phyloP scores from a whole-genome alignment of 1,140 invertebrate genomes.

The Alviniconcha marisindica region DNA sequence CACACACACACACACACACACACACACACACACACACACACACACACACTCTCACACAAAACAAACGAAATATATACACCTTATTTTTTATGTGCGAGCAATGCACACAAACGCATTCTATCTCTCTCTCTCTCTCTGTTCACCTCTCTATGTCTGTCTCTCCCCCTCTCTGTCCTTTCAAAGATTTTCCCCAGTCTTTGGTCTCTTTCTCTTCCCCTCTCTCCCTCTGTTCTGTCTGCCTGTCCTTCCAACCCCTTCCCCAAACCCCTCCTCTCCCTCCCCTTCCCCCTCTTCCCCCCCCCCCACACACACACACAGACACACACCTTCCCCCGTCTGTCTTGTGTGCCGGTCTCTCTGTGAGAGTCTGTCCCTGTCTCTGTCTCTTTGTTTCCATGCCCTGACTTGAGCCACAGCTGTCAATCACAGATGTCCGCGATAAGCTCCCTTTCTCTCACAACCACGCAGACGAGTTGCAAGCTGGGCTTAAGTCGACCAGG shows the following conservation, averaged over 20 bases:
- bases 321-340: neutral
- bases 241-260: neutral
- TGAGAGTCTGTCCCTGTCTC: neutral
- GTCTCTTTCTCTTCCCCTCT: neutral
- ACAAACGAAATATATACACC: no score
- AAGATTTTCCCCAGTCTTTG: neutral
- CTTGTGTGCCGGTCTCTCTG: neutral
- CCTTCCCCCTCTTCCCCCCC: neutral
- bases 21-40: neutral
- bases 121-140: slow-evolving; percentile 25
- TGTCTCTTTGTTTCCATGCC: neutral
- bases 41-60: no score
- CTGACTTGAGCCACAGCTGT: no score
- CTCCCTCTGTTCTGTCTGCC: neutral
- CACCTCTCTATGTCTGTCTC: neutral
- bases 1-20: neutral
- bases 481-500: no score
- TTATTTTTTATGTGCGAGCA: neutral
- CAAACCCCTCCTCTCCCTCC: no score
- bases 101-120: neutral
- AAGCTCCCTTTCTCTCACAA: neutral
- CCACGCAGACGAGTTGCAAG: no score
- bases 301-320: neutral
- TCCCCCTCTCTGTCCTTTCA: neutral
- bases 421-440: no score